Conservation (phyloP, 2,797 vertebrate species). For the Chiloscyllium punctatum region DNA sequence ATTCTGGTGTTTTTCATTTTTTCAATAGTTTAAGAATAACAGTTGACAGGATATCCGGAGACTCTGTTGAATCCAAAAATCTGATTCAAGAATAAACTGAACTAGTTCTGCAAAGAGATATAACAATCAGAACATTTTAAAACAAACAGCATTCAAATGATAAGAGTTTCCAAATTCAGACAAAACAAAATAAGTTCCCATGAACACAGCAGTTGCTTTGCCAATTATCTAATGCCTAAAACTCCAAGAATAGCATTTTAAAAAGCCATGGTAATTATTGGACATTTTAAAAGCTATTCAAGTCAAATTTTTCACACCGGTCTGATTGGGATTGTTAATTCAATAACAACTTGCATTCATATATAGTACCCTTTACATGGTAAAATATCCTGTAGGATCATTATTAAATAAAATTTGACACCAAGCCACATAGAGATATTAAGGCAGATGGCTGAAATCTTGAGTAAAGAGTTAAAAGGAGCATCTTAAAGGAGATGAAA, state of each 20-base stretch:
- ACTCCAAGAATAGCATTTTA: no score
- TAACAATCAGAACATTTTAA: background rate
- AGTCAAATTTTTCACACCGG: background rate
- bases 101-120: background rate
- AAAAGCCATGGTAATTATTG: background rate
- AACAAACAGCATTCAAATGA: background rate
- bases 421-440: background rate
- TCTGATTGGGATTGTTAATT: background rate
- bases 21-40: background rate
- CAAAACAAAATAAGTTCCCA: background rate
- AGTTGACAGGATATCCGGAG: background rate
- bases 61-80: background rate
- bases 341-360: background rate
- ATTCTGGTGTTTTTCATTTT: background rate
- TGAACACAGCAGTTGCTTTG: background rate
- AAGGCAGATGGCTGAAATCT: background rate
- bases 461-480: background rate
- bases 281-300: background rate
- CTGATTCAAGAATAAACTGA: background rate
- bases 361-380: background rate
- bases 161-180: background rate
- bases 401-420: background rate
- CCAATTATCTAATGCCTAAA: background rate
- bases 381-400: background rate
- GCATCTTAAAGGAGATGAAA: background rate